Conservation (phyloP, 2,113 vertebrate species). For the Triplophysa siluroides region DNA sequence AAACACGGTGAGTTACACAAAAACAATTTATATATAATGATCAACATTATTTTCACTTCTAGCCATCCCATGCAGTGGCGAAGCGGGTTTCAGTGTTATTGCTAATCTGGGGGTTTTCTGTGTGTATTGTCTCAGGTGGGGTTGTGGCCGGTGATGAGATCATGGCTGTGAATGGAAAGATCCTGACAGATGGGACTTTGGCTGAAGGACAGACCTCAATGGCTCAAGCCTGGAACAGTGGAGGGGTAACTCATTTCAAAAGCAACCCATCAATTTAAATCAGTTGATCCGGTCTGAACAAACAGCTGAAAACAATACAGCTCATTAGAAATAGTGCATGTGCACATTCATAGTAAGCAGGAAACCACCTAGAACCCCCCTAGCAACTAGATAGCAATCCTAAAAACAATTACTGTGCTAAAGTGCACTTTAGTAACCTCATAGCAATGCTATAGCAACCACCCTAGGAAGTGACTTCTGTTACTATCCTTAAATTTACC, state of each 20-base stretch:
- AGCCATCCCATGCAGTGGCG: too few relatives aligned
- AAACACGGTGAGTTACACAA: constrained; percentile 81
- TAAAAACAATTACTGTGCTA: too few relatives aligned
- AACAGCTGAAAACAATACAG: background rate
- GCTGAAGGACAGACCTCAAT: constrained; percentile 87
- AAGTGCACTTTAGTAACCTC: too few relatives aligned
- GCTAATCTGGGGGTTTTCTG: background rate
- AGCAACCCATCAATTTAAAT: background rate
- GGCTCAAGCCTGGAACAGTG: constrained; percentile 87
- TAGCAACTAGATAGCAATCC: too few relatives aligned
- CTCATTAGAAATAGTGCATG: background rate
- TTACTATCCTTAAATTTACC: too few relatives aligned
- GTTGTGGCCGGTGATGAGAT: constrained; percentile 93
- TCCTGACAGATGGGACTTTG: constrained; percentile 82
- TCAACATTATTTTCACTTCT: background rate
- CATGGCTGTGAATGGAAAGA: constrained; percentile 94
- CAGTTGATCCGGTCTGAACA: background rate
- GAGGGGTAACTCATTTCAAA: constrained; percentile 78
- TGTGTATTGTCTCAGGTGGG: constrained; percentile 77
- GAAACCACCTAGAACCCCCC: too few relatives aligned
- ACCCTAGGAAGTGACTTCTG: too few relatives aligned
- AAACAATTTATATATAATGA: background rate
- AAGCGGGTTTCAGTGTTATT: background rate
- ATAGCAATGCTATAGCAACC: too few relatives aligned
- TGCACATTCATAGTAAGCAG: background rate